A percentile compares a stretch with the other conserved stretches of the same genome.
Evolutionary conservation across 2,797 vertebrate genomes (phyloP).

Genomic region (Ctenosaura bakeri): DNA sequence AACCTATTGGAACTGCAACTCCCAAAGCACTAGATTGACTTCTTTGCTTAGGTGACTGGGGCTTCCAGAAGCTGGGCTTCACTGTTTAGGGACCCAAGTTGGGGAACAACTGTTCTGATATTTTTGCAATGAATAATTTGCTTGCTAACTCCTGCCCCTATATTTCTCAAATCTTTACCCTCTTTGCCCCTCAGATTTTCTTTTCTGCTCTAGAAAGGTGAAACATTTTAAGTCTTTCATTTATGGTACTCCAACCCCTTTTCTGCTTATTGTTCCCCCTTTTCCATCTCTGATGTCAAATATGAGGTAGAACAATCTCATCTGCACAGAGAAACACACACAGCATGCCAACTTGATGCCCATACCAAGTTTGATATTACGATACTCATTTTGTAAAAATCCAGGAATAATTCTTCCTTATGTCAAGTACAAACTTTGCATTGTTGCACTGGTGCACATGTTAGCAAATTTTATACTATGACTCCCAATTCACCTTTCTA

Average conservation of each 20-base stretch:
- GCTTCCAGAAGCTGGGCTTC: too few relatives aligned
- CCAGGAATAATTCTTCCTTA: not conserved
- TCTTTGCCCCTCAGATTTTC: not conserved
- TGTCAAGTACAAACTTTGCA: not conserved
- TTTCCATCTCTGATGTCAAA: not conserved
- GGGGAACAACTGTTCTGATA: too few relatives aligned
- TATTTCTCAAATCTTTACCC: not conserved
- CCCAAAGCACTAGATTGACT: too few relatives aligned
- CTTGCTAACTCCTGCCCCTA: too few relatives aligned
- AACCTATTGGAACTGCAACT: too few relatives aligned
- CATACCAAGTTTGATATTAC: not conserved
- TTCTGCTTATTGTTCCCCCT: too few relatives aligned
- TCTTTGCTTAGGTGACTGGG: too few relatives aligned
- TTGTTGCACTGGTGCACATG: not conserved
- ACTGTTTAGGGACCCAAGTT: too few relatives aligned
- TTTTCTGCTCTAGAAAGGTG: not conserved
- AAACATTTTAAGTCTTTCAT: not conserved
- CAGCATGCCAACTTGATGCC: not conserved
- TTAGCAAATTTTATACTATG: too few relatives aligned
- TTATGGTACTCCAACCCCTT: not conserved
- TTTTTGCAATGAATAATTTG: too few relatives aligned
- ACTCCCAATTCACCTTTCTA: not conserved
- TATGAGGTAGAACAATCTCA: not conserved
- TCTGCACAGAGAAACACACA: too few relatives aligned
- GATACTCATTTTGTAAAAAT: not conserved